Conservation (phyloP, 1,140 invertebrate genomes). For the Globodera ellingtonae region DNA sequence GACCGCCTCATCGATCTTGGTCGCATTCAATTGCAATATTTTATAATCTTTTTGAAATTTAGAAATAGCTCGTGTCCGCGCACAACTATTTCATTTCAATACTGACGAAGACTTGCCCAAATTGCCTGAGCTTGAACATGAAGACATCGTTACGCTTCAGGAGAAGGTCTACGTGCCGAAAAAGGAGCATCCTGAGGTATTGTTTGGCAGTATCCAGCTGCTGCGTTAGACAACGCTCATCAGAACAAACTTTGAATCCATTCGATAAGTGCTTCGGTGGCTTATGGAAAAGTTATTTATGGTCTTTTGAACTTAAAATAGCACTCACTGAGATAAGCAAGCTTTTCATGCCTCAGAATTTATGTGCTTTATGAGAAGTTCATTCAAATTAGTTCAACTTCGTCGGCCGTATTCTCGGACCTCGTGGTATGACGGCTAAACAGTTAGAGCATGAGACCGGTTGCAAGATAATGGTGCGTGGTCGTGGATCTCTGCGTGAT, state of each 20-base stretch:
- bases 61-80: constrained; percentile 98
- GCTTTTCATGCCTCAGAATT: too few species aligned
- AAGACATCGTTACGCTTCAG: constrained; percentile 84
- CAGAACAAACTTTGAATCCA: too few species aligned
- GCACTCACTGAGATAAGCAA: too few species aligned
- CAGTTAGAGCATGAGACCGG: constrained; percentile 98
- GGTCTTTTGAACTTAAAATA: too few species aligned
- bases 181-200: constrained; percentile 97
- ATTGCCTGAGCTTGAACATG: constrained; percentile 84
- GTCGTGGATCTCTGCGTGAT: constrained; percentile 97
- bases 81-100: constrained; percentile 96
- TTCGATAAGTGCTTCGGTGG: too few species aligned
- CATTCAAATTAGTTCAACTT: constrained; percentile 91
- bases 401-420: constrained; percentile 97
- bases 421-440: constrained; percentile 98
- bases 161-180: constrained; percentile 99
- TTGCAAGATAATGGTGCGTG: constrained; percentile 99
- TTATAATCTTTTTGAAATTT: constrained; percentile 59
- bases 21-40: constrained; percentile 13
- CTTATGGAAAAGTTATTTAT: too few species aligned
- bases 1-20: constrained; percentile 43
- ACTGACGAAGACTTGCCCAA: constrained; percentile 88
- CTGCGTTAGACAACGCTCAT: too few species aligned
- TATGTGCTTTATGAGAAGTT: too few species aligned
- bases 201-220: too few species aligned